A percentile compares a stretch with the other conserved stretches of the same genome.
phyloP scores from a whole-genome alignment of 2,797 vertebrate genomes.

The Melanotaenia trifasciata region DNA sequence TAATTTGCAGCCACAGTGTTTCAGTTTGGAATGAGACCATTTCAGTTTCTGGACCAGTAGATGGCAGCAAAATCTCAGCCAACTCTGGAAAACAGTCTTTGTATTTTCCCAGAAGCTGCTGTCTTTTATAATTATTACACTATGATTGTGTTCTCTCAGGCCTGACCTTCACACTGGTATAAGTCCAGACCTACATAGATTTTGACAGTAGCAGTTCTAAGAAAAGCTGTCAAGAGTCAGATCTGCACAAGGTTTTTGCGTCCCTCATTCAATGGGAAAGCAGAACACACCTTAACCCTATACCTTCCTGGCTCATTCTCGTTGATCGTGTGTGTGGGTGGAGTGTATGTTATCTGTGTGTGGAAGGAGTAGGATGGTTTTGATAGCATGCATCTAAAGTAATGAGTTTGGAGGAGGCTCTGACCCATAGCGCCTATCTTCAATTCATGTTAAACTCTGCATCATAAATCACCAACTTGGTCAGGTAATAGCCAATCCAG shows the following conservation, averaged over 20 bases:
- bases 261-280: constrained; percentile 33
- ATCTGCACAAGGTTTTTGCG: constrained; percentile 37
- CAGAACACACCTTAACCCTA: constrained; percentile 10
- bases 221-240: constrained; percentile 49
- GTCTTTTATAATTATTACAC: constrained; percentile 32
- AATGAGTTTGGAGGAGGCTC: constrained; percentile 3
- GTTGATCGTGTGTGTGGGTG: constrained; percentile 10
- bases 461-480: constrained; percentile 37
- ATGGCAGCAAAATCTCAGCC: constrained; percentile 64
- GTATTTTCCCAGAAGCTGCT: neutral
- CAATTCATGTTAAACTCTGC: constrained; percentile 6
- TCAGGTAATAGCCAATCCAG: neutral
- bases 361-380: neutral
- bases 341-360: neutral
- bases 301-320: neutral
- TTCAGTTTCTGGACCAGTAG: constrained; percentile 53
- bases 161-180: constrained; percentile 61
- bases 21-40: neutral
- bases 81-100: neutral
- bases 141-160: constrained; percentile 12
- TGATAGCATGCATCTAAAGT: neutral
- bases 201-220: constrained; percentile 41
- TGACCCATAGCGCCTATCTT: neutral
- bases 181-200: constrained; percentile 51
- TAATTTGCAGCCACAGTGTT: neutral